Evolutionary conservation across 2,797 vertebrate species (phyloP).

Genomic region (Chaetodon trifasciatus): DNA sequence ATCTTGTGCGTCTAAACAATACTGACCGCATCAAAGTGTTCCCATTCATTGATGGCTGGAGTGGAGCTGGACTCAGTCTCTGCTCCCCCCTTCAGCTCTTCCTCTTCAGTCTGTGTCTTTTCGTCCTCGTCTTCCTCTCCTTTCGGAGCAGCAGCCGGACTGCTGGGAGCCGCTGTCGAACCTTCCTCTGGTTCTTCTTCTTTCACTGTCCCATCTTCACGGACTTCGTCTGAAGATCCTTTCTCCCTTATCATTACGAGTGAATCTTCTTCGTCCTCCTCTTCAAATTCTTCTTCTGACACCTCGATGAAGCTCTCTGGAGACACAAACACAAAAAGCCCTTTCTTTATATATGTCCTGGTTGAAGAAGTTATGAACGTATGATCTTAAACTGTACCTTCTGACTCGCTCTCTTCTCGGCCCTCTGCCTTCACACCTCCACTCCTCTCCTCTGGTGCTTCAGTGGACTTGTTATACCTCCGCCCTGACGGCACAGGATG

Average conservation of each 20-base stretch:
- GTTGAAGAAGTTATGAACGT: neutral
- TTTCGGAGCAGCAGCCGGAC: conserved; percentile 74
- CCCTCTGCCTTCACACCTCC: conserved; percentile 40
- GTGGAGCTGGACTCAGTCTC: conserved; percentile 44
- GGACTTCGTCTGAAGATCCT: conserved; percentile 60
- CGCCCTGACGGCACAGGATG: conserved; percentile 10
- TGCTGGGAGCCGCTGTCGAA: neutral
- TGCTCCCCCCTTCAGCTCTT: conserved; percentile 17
- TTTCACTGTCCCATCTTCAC: conserved; percentile 1
- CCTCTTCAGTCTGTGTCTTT: conserved; percentile 52
- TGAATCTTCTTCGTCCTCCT: conserved; percentile 77
- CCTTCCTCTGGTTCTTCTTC: conserved; percentile 62
- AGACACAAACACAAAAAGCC: conserved; percentile 1
- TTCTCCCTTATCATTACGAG: conserved; percentile 27
- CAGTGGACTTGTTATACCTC: neutral
- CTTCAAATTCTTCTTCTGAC: conserved; percentile 74
- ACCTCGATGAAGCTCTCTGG: conserved; percentile 95
- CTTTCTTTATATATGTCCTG: neutral
- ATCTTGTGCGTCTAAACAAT: neutral
- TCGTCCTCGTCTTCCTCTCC: conserved; percentile 45
- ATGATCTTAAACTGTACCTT: conserved; percentile 73
- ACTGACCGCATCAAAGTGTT: conserved; percentile 88
- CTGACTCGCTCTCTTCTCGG: conserved; percentile 78
- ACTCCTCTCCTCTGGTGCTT: conserved; percentile 14
- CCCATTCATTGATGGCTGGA: conserved; percentile 85